Conservation (phyloP, 2,113 vertebrate genomes). For the Rhea pennata region DNA sequence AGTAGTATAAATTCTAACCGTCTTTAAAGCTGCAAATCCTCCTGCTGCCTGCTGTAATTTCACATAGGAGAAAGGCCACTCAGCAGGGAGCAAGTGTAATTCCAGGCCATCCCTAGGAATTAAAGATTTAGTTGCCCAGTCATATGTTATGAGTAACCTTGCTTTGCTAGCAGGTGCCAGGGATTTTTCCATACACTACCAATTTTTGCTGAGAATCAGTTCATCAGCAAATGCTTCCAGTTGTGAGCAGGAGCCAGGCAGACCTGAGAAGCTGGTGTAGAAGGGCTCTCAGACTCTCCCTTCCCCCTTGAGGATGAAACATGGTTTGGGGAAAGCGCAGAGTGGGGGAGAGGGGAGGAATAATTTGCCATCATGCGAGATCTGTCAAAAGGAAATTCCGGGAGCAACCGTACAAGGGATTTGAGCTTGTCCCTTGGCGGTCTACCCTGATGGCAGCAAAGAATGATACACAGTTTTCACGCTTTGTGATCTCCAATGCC, state of each 20-base stretch:
- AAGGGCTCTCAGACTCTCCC: conserved; percentile 51
- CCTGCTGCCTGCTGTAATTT: conserved; percentile 62
- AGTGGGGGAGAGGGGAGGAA: not conserved
- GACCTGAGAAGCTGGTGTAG: not conserved
- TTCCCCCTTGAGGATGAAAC: conserved; percentile 11
- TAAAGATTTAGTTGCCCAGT: conserved; percentile 58
- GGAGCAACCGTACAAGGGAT: conserved; percentile 41
- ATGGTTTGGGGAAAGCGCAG: not conserved
- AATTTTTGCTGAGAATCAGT: conserved; percentile 72
- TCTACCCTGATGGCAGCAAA: conserved; percentile 44
- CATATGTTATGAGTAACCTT: conserved; percentile 66
- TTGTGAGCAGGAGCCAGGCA: conserved; percentile 10
- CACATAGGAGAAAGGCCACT: conserved; percentile 52
- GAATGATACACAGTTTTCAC: not conserved
- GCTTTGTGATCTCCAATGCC: not conserved
- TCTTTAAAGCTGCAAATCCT: conserved; percentile 61
- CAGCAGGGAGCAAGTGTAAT: conserved; percentile 63
- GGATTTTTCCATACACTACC: conserved; percentile 75
- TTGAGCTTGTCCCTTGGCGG: conserved; percentile 57
- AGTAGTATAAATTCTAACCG: conserved; percentile 44
- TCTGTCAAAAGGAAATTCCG: conserved; percentile 49
- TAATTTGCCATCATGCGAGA: conserved; percentile 45
- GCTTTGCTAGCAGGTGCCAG: conserved; percentile 72
- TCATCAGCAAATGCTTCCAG: conserved; percentile 70
- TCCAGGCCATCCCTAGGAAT: conserved; percentile 62